These are phyloP conservation scores for Cylas formicarius DNA, from an alignment of 1,140 invertebrate species.

Conservation along the genomic window DNA sequence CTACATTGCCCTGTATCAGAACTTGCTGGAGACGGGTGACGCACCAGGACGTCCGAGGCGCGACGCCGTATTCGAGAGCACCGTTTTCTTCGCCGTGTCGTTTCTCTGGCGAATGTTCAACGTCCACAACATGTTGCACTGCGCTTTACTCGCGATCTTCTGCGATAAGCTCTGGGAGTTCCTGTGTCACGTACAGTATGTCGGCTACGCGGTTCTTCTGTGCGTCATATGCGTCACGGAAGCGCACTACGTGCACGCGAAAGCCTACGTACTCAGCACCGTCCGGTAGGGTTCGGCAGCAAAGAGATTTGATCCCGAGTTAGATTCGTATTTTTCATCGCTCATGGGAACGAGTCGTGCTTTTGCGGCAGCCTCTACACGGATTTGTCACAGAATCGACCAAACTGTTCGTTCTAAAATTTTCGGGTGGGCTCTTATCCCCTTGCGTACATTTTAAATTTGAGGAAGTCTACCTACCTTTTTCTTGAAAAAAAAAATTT, in stretches of 20 bases:
- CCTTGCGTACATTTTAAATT: too few relatives aligned
- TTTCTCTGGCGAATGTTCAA: slow-evolving; percentile 73
- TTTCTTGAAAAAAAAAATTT: too few relatives aligned
- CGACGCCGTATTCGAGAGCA: slow-evolving; percentile 49
- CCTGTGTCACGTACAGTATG: slow-evolving; percentile 55
- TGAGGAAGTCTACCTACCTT: too few relatives aligned
- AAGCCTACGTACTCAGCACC: slow-evolving; percentile 38
- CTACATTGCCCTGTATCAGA: slow-evolving; percentile 69
- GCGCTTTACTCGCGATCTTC: slow-evolving; percentile 68
- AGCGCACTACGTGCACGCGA: slow-evolving; percentile 49
- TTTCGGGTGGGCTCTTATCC: too few relatives aligned
- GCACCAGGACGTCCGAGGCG: too few relatives aligned
- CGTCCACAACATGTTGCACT: slow-evolving; percentile 70
- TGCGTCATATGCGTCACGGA: slow-evolving; percentile 53
- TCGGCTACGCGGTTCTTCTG: slow-evolving; percentile 52
- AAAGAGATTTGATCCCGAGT: too few relatives aligned
- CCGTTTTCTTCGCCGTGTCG: slow-evolving; percentile 64
- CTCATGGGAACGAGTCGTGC: too few relatives aligned
- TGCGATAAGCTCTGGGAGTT: slow-evolving; percentile 72
- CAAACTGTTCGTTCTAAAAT: too few relatives aligned
- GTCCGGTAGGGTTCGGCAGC: too few relatives aligned
- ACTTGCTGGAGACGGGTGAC: slow-evolving; percentile 66
- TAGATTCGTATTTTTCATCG: too few relatives aligned
- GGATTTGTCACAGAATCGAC: too few relatives aligned
- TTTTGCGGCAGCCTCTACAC: too few relatives aligned